phyloP scores from a whole-genome alignment of 92 coral and sea anemone species.

The Virgularia gustaviana region DNA sequence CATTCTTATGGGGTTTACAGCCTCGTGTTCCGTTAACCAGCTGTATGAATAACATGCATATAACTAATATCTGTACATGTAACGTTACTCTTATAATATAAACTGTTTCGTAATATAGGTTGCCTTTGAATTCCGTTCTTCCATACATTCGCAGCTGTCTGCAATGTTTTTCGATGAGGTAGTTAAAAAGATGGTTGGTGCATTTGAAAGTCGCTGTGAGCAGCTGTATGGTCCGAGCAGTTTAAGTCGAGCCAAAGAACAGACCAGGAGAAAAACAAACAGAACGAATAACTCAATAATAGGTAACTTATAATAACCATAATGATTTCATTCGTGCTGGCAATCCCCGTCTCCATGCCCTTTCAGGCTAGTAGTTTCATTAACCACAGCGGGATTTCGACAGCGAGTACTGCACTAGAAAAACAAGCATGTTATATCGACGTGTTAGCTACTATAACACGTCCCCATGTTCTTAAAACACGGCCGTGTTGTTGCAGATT shows the following conservation, averaged over 20 bases:
- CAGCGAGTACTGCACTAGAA: too few species aligned
- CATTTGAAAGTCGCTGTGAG: conserved; percentile 88
- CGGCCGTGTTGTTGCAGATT: too few species aligned
- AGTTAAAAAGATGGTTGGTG: conserved; percentile 94
- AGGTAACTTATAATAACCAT: not conserved
- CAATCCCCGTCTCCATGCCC: not conserved
- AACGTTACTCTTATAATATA: too few species aligned
- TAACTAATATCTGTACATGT: not conserved
- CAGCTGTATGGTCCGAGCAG: conserved; percentile 84
- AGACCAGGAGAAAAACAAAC: not conserved
- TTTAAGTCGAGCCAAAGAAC: conserved; percentile 12
- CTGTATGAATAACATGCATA: not conserved
- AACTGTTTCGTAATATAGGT: conserved; percentile 54
- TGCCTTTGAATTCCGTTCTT: conserved; percentile 90
- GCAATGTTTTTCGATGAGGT: conserved; percentile 95
- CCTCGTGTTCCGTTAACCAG: not conserved
- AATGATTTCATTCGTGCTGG: not conserved
- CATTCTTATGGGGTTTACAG: too few species aligned
- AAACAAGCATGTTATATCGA: too few species aligned
- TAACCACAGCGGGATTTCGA: too few species aligned
- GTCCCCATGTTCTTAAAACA: too few species aligned
- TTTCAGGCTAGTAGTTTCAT: too few species aligned
- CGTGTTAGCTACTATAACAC: too few species aligned
- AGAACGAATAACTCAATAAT: conserved; percentile 10
- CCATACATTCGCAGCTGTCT: conserved; percentile 79